These are phyloP conservation scores for Caenorhabditis afra DNA, from an alignment of 2,888 invertebrate species.

Conservation along the genomic window DNA sequence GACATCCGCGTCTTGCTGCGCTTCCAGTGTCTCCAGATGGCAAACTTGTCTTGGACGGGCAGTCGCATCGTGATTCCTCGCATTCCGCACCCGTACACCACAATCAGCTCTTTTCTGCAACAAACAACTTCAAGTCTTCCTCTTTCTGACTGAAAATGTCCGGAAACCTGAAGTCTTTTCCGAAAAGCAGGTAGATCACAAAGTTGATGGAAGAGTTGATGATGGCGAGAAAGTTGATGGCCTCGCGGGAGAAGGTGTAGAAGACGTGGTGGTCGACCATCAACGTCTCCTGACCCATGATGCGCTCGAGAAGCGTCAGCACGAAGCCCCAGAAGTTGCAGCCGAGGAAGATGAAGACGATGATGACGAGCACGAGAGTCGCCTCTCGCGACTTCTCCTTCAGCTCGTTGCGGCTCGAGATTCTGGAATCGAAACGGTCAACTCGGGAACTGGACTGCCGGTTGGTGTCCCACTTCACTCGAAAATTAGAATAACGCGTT, in stretches of 20 bases:
- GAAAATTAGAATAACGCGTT: slow-evolving; percentile 18
- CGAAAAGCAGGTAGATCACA: slow-evolving; percentile 97
- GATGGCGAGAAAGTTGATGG: slow-evolving; percentile 92
- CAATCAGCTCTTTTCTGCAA: slow-evolving; percentile 73
- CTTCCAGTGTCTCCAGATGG: slow-evolving; percentile 67
- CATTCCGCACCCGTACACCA: slow-evolving; percentile 76
- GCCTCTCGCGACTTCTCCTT: slow-evolving; percentile 77
- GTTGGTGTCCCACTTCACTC: slow-evolving; percentile 22
- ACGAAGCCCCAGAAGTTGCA: slow-evolving; percentile 80
- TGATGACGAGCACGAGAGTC: slow-evolving; percentile 75
- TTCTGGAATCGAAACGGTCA: slow-evolving; percentile 54
- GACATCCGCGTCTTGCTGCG: slow-evolving; percentile 56
- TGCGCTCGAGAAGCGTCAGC: slow-evolving; percentile 73
- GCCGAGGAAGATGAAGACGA: slow-evolving; percentile 77
- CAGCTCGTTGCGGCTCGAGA: slow-evolving; percentile 68
- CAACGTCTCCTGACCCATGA: slow-evolving; percentile 69
- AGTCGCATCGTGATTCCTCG: slow-evolving; percentile 68
- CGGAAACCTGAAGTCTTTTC: slow-evolving; percentile 86
- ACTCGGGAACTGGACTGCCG: no score
- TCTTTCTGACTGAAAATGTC: not conserved
- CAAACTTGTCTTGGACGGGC: slow-evolving; percentile 73
- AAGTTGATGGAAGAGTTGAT: slow-evolving; percentile 98
- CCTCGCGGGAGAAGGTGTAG: slow-evolving; percentile 77
- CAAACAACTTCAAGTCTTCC: no score
- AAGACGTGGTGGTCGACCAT: slow-evolving; percentile 68